phyloP scores from a whole-genome alignment of 2,113 vertebrate species.

The Xenotilapia flavipinnis region DNA sequence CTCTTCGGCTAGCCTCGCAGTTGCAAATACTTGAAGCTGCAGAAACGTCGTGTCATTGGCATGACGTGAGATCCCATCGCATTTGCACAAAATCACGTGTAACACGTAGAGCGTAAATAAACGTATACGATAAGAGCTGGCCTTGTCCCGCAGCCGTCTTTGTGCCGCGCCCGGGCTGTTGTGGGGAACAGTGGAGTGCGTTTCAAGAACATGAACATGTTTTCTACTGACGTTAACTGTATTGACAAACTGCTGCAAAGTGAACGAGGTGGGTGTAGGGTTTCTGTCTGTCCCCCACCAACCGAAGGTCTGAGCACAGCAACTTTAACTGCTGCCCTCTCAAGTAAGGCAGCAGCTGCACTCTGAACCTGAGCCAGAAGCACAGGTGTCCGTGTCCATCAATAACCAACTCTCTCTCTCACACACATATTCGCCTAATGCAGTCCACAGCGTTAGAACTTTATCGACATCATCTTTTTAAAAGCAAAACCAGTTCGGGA shows the following conservation, averaged over 20 bases:
- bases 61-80: not conserved
- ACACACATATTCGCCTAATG: not conserved
- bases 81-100: not conserved
- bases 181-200: not conserved
- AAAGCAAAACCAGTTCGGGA: not conserved
- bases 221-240: conserved; percentile 47
- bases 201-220: conserved; percentile 22
- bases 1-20: not conserved
- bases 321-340: conserved; percentile 65
- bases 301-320: conserved; percentile 70
- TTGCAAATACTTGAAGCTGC: not conserved
- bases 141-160: not conserved
- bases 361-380: conserved; percentile 68
- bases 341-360: conserved; percentile 69
- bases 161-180: not conserved
- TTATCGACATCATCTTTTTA: not conserved
- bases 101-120: not conserved
- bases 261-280: conserved; percentile 39
- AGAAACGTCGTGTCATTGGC: not conserved
- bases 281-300: conserved; percentile 49
- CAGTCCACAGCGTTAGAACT: not conserved
- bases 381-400: conserved; percentile 70
- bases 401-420: not conserved
- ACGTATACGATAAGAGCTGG: not conserved
- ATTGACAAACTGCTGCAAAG: conserved; percentile 54